Base-by-base conservation (phyloP, 92 coral and sea anemone species). In the Zoanthus sociatus region DNA sequence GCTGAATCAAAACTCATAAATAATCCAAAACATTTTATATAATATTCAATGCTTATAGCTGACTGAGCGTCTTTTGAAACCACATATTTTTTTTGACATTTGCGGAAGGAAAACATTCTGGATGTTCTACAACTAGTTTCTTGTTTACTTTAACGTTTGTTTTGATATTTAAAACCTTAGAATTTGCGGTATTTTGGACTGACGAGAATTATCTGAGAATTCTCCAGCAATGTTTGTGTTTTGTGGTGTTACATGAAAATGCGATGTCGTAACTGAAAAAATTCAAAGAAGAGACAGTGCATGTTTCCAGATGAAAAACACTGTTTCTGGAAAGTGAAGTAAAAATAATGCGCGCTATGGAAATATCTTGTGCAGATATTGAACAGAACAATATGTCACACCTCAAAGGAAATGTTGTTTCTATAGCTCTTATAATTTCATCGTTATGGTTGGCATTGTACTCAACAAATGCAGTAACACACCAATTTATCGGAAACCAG, bases 21-120 rank as follows among this genome's bases (percentile, higher is more conserved):
- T 81, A 18, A 81, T 66, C 66, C 3, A 79, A 37, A 46, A 10
- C 37, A 63, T 47, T 47, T 42, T 47, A 2, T 64, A 66, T 18
- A 45, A 53, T 55, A 6, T 9, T 50, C 46, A 17, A 9, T 26
- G 47, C 60, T 66, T 50, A 37, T 10, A 81, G 61, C 85, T 60
- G 63, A 70, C 46, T 66, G 2, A 45, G 85, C 85, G 48, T 81
- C 75, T 44, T 58, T 47, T 18, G 48, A 64, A 66, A 64, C 85
- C 74, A 42, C 85, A 81, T 37, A 79, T 47, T 9, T 20, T 1
- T 81, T 16, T 81, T 68, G 71, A 21, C 74, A 12, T 64, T 67
- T 66, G 63, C 55, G 13, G 51, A 7, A 64, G 45, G 30, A 5
- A 13, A 81, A 63, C 2, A 44, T 48, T 18, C 47, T 11, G 18